phyloP scores from a whole-genome alignment of 2,113 vertebrate species.

The Lepidothrix coronata region DNA sequence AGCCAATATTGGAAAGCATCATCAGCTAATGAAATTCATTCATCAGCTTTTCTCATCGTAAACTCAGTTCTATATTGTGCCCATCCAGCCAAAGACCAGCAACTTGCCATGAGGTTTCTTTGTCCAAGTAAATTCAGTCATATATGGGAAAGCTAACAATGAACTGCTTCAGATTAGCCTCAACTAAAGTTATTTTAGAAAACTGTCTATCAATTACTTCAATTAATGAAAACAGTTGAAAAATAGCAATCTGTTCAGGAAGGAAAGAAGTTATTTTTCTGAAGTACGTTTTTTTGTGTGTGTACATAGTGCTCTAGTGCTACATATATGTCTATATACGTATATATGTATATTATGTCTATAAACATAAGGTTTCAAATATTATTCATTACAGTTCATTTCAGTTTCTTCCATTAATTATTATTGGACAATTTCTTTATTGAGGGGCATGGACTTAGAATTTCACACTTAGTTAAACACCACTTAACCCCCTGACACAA shows the following conservation, averaged over 20 bases:
- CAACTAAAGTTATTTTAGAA: not conserved
- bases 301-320: not conserved
- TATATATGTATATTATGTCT: not conserved
- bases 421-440: not conserved
- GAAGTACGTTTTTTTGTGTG: not conserved
- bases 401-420: conserved; percentile 16
- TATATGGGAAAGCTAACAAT: not conserved
- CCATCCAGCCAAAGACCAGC: not conserved
- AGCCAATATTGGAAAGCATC: not conserved
- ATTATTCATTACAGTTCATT: not conserved
- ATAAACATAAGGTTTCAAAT: not conserved
- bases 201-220: not conserved
- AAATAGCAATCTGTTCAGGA: conserved; percentile 3
- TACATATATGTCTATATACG: not conserved
- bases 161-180: not conserved
- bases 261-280: not conserved
- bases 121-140: not conserved
- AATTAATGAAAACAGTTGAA: not conserved
- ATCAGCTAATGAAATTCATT: not conserved
- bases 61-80: not conserved
- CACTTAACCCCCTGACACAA: conserved; percentile 25
- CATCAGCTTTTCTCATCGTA: not conserved
- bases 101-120: not conserved
- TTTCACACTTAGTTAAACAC: conserved; percentile 42
- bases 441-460: not conserved